Evolutionary conservation across 2,113 vertebrate genomes (phyloP).

Genomic region (Indri indri): DNA sequence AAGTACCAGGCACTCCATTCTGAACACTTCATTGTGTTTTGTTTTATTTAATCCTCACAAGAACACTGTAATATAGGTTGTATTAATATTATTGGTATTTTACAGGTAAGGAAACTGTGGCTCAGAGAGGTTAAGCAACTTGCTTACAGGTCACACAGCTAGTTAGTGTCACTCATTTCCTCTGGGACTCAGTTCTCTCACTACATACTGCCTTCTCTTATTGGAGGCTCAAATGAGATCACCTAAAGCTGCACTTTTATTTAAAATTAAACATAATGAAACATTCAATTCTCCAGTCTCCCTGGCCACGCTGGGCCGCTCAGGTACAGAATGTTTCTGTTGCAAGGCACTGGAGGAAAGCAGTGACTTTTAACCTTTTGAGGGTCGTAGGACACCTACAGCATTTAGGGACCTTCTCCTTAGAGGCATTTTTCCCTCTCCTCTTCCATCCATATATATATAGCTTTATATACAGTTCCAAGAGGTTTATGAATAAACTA

Average conservation of each 20-base stretch:
- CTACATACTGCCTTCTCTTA: not conserved
- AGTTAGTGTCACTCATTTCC: no score
- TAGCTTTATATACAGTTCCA: not conserved
- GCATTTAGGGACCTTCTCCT: not conserved
- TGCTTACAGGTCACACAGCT: not conserved
- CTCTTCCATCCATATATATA: accelerated
- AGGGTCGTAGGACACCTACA: not conserved
- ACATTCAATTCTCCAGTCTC: not conserved
- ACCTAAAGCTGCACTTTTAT: not conserved
- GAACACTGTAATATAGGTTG: accelerated
- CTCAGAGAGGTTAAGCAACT: not conserved
- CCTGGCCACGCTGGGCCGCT: not conserved
- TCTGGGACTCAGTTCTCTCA: not conserved
- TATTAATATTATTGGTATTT: not conserved
- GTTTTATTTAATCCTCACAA: not conserved
- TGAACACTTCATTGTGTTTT: not conserved
- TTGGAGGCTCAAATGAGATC: no score
- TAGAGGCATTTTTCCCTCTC: not conserved
- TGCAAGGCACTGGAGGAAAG: not conserved
- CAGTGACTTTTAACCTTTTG: not conserved
- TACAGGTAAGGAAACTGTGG: not conserved
- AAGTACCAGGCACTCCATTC: not conserved
- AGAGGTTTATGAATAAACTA: not conserved
- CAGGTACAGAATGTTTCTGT: not conserved
- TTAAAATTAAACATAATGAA: not conserved